Conservation (phyloP, 2,888 invertebrate species). For the Nephrotoma appendiculata region DNA sequence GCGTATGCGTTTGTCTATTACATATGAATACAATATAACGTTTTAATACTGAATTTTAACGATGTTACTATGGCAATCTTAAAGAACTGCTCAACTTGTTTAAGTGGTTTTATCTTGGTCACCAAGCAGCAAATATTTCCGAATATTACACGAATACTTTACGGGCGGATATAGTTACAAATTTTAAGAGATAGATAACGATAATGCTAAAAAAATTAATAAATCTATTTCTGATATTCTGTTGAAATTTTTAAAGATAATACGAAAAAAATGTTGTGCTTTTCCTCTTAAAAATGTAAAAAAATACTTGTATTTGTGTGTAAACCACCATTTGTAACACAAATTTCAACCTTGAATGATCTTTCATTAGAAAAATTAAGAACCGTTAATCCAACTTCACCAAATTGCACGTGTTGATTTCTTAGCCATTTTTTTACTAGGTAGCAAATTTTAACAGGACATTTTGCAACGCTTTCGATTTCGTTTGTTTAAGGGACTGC, state of each 20-base stretch:
- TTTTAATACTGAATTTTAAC: background rate
- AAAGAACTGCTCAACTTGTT: background rate
- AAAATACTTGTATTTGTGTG: background rate
- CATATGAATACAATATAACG: conserved; percentile 4
- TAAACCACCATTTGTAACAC: background rate
- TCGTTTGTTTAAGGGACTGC: too few species aligned
- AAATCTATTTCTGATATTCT: background rate
- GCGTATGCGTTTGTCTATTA: conserved; percentile 92
- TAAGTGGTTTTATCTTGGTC: background rate
- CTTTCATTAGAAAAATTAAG: background rate
- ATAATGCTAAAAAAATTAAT: background rate
- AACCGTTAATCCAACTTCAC: background rate
- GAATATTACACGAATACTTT: background rate
- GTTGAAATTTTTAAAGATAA: background rate
- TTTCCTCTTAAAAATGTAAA: background rate
- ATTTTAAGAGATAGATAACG: background rate
- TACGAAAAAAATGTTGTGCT: background rate
- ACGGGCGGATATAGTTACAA: background rate
- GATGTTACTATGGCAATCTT: background rate
- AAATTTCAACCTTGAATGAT: background rate
- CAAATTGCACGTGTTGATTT: background rate
- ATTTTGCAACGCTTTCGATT: background rate
- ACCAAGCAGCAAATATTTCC: background rate
- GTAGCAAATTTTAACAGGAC: background rate
- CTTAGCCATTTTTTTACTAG: background rate